Conservation (phyloP, 1,140 invertebrate genomes). For the Calosoma granatense region DNA sequence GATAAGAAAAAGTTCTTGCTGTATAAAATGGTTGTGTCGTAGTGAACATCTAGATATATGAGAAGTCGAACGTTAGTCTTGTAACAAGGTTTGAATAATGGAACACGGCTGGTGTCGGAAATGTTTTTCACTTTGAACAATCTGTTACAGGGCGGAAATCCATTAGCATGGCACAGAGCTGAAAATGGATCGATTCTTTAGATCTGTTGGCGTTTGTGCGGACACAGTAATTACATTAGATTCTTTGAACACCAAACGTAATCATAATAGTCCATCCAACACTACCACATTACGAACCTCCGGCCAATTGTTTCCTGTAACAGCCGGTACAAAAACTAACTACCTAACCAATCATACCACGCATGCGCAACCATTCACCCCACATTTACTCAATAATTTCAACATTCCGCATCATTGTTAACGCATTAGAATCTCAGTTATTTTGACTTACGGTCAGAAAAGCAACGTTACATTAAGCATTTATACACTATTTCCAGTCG, state of each 20-base stretch:
- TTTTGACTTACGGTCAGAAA: too few species aligned
- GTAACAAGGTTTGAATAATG: slow-evolving; percentile 8
- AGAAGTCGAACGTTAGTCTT: background rate
- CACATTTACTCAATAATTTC: background rate
- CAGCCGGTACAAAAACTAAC: background rate
- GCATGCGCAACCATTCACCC: background rate
- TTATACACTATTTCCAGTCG: too few species aligned
- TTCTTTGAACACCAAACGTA: too few species aligned
- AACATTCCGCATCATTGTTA: background rate
- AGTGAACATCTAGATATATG: background rate
- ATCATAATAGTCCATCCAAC: too few species aligned
- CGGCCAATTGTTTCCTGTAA: too few species aligned
- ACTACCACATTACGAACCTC: too few species aligned
- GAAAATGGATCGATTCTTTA: background rate
- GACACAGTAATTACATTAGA: background rate
- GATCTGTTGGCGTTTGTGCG: background rate
- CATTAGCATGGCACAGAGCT: background rate
- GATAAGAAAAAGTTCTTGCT: too few species aligned
- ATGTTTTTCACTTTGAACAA: slow-evolving; percentile 9
- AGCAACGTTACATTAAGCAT: too few species aligned
- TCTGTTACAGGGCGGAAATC: slow-evolving; percentile 6
- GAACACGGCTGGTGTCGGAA: background rate
- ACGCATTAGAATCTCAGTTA: too few species aligned
- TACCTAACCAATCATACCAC: background rate
- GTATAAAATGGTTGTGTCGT: background rate